Conservation (phyloP, 2,888 invertebrate genomes). For the Pantelozetes paolii region DNA sequence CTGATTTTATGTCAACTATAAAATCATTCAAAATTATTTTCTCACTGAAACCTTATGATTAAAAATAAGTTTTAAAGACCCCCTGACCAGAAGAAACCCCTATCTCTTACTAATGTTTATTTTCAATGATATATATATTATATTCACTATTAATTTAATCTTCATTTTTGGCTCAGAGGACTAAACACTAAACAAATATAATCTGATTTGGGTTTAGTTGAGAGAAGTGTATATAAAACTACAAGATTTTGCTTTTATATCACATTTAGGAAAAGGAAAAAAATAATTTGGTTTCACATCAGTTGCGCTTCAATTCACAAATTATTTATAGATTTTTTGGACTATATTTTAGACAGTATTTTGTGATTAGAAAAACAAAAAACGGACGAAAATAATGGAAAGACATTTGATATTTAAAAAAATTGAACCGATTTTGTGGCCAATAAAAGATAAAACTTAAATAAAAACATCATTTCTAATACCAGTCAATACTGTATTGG, state of each 20-base stretch:
- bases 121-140: neutral
- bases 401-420: neutral
- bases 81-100: too few species aligned
- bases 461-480: slow-evolving; percentile 25
- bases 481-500: neutral
- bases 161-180: neutral
- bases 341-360: neutral
- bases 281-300: slow-evolving; percentile 20
- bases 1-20: too few species aligned
- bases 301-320: neutral
- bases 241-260: slow-evolving; percentile 31
- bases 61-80: too few species aligned
- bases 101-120: too few species aligned
- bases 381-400: neutral
- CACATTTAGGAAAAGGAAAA: neutral
- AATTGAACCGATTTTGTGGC: neutral
- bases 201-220: slow-evolving; percentile 8
- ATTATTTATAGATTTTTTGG: slow-evolving; percentile 21
- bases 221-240: neutral
- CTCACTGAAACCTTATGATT: too few species aligned
- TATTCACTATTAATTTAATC: slow-evolving; percentile 1
- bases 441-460: slow-evolving; percentile 11
- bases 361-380: neutral
- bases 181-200: slow-evolving; percentile 9
- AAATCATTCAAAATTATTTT: too few species aligned